phyloP scores from a whole-genome alignment of 1,140 invertebrate species.

The Ruditapes philippinarum region DNA sequence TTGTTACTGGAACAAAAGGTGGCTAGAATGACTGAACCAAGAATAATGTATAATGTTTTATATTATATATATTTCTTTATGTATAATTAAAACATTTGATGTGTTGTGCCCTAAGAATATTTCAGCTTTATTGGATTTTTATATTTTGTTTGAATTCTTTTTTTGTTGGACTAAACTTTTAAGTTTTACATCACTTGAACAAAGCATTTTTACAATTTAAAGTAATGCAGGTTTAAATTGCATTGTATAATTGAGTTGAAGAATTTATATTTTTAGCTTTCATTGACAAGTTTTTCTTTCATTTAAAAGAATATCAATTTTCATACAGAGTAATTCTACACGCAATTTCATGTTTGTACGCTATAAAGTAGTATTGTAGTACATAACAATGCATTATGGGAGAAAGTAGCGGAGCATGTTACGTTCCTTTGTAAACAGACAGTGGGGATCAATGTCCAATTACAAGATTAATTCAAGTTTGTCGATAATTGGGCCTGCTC shows the following conservation, averaged over 20 bases:
- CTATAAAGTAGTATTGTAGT: slow-evolving; percentile 7
- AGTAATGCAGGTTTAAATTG: neutral
- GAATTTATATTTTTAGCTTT: neutral
- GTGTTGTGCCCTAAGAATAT: too few relatives aligned
- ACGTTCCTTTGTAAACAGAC: neutral
- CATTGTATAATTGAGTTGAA: neutral
- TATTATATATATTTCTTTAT: too few relatives aligned
- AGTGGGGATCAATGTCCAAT: slow-evolving; percentile 26
- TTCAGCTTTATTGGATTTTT: too few relatives aligned
- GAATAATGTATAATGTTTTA: too few relatives aligned
- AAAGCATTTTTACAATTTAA: neutral
- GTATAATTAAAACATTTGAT: too few relatives aligned
- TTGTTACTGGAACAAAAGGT: too few relatives aligned
- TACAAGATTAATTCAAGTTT: slow-evolving; percentile 26
- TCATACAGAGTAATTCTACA: slow-evolving; percentile 16
- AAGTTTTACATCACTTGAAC: too few relatives aligned
- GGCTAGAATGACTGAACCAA: too few relatives aligned
- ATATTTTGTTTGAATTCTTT: too few relatives aligned
- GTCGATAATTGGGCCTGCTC: neutral
- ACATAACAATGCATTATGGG: slow-evolving; percentile 14
- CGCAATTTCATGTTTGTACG: slow-evolving; percentile 15
- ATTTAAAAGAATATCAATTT: neutral
- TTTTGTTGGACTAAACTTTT: too few relatives aligned
- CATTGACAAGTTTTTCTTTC: neutral
- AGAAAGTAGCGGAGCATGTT: neutral